Evolutionary conservation across 2,888 invertebrate genomes (phyloP).

Genomic region (Phragmatobia fuliginosa): DNA sequence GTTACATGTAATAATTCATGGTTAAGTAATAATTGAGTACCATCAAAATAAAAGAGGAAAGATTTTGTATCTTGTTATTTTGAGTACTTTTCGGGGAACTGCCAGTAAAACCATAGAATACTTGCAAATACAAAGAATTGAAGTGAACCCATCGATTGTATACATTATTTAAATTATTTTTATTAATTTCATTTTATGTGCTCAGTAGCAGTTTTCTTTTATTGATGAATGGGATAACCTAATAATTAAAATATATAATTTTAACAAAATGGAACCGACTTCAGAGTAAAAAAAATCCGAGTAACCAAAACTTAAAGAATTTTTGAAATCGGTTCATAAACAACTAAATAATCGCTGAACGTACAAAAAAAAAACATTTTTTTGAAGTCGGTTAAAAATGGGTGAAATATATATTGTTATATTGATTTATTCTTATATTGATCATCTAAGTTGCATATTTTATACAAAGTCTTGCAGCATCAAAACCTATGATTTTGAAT

Average conservation of each 20-base stretch:
- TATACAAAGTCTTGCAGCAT: not conserved
- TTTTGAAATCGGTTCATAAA: no score
- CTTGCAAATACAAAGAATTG: not conserved
- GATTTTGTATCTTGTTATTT: not conserved
- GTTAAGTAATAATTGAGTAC: conserved; percentile 20
- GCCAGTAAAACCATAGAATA: not conserved
- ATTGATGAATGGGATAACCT: no score
- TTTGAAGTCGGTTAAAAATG: no score
- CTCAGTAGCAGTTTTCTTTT: not conserved
- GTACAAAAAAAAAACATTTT: no score
- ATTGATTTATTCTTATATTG: no score
- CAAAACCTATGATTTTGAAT: not conserved
- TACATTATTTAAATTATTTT: not conserved
- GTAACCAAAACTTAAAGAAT: no score
- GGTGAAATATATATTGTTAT: no score
- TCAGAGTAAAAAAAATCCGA: no score
- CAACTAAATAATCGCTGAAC: no score
- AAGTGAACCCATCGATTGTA: not conserved
- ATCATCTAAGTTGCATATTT: not conserved
- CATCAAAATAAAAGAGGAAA: not conserved
- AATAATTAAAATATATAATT: no score
- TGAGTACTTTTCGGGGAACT: not conserved
- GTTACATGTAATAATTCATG: conserved; percentile 29
- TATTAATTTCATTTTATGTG: not conserved
- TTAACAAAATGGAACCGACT: no score